Evolutionary conservation across 2,797 vertebrate species (phyloP), one percentile per base, ranked within the genome.

Genomic region (Petrocephalus sullivani): DNA sequence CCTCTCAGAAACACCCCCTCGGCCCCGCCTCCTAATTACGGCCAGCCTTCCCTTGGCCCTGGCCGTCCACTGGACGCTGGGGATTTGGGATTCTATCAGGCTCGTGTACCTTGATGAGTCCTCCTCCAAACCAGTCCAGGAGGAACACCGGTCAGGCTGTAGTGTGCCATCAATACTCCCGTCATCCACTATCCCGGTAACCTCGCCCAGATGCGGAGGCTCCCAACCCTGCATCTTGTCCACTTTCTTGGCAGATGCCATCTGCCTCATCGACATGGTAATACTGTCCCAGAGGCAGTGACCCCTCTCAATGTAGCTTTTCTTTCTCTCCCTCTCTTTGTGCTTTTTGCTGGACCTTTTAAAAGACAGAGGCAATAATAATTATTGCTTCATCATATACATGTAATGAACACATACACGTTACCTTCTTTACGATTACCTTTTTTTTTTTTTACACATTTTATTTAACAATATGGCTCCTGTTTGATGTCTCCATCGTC

Each of bases 161-260:
- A 90, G 89, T 4, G 91, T 91, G 2, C 92, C 4, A 1, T 94
- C 94, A 0, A 87, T 88, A 23, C 87, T 87, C 2, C 91, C 78
- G 10, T 96, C 96, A 0, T 95, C 94, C 75, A 33, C 88, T n/a
- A 90, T 71, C 12, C 23, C 93, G 49, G 88, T 91, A 90, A 2
- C 89, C 89, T 91, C 96, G 64, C 4, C 91, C 54, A 88, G 92
- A 51, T 91, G 96, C 0, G 98, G 97, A 0, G 98, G 97, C 91
- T 98, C 98, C 98, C 98, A 98, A 78, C 97, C 98, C 92, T 99
- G 98, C 21, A 97, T 97, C 92, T 98, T 97, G 89, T 98, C 97
- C 56, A 95, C 95, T 91, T 98, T 99, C 92, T 95, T 97, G 28
- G 96, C 92, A 2, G 96, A 97, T 3, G 94, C 93, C 46, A 96